These are phyloP conservation scores for Ophion ellenae DNA, from an alignment of 2,888 invertebrate species.

Conservation along the genomic window DNA sequence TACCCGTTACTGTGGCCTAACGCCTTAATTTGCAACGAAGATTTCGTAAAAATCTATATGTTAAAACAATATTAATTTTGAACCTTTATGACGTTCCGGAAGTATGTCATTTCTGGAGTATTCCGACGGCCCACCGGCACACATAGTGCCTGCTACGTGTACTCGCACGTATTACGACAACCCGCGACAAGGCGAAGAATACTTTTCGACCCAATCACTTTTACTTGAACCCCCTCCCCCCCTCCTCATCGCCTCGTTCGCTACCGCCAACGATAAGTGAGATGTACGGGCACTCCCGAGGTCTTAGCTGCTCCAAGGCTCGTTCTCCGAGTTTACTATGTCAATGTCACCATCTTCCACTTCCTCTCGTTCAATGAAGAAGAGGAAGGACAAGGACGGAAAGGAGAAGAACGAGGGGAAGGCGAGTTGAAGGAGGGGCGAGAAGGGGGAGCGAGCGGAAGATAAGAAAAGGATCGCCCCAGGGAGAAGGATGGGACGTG, in stretches of 20 bases:
- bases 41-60: no score
- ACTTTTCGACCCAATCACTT: slow-evolving; percentile 46
- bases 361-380: slow-evolving; percentile 56
- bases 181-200: not conserved
- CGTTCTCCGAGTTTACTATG: slow-evolving; percentile 45
- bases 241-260: not conserved
- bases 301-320: slow-evolving; percentile 40
- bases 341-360: slow-evolving; percentile 56
- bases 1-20: no score
- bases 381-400: slow-evolving; percentile 40
- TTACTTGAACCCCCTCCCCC: slow-evolving; percentile 39
- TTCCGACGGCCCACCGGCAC: not conserved
- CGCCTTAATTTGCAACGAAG: no score
- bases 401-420: slow-evolving; percentile 27
- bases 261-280: slow-evolving; percentile 3
- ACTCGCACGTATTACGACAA: not conserved
- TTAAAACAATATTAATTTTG: no score
- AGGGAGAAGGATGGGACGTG: not conserved
- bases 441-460: not conserved
- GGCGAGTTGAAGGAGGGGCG: not conserved
- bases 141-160: not conserved
- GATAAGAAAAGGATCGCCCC: slow-evolving; percentile 5
- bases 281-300: not conserved
- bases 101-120: not conserved
- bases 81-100: no score